Percentiles rank a stretch among this genome's conserved stretches.
Evolutionary conservation across 37 sponge, comb jelly and placozoan genomes (phyloP).

Genomic region (Lycopodina hypogea): DNA sequence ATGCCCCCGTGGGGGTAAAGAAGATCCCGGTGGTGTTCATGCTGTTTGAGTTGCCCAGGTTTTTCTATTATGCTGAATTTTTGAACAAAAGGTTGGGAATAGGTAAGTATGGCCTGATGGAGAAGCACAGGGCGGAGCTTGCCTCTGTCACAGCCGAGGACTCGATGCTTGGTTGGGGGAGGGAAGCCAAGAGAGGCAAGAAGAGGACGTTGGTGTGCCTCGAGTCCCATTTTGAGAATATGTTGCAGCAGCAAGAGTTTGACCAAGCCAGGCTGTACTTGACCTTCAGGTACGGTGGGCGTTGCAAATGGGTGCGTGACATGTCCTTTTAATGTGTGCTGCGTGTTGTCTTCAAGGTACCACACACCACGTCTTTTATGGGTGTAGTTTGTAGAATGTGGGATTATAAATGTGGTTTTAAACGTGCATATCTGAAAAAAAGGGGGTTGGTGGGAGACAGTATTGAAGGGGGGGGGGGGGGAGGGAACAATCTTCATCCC

Average conservation of each 20-base stretch:
- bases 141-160: background rate
- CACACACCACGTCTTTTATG: no score
- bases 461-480: no score
- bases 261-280: slow-evolving; percentile 21
- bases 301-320: no score
- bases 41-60: slow-evolving; percentile 69
- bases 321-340: no score
- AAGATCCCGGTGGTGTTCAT: slow-evolving; percentile 69
- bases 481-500: no score
- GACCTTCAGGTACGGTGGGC: slow-evolving; percentile 11
- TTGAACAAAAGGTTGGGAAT: slow-evolving; percentile 21
- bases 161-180: background rate
- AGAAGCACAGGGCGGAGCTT: slow-evolving; percentile 14
- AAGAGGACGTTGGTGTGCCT: slow-evolving; percentile 21
- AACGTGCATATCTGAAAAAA: no score
- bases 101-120: slow-evolving; percentile 16
- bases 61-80: slow-evolving; percentile 56
- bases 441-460: no score
- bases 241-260: slow-evolving; percentile 27
- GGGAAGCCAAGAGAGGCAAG: background rate
- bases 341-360: no score
- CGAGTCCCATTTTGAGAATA: slow-evolving; percentile 28
- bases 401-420: no score
- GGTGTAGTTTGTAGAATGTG: no score
- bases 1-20: slow-evolving; percentile 57